Evolutionary conservation across 2,113 vertebrate genomes (phyloP), one percentile per base, ranked within the genome.

Genomic region (Oostethus manadensis): DNA sequence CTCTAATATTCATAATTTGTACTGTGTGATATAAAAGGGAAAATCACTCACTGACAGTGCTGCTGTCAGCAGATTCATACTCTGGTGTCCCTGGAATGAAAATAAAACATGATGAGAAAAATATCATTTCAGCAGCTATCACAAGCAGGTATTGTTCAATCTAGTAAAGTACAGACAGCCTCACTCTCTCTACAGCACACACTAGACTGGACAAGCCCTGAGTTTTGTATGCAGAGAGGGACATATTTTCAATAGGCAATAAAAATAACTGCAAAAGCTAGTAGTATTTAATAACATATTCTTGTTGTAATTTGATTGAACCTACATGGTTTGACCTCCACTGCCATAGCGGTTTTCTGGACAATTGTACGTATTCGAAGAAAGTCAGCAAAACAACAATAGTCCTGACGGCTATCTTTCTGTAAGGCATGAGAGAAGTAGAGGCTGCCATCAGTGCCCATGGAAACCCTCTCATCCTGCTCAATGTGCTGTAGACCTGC

Each of bases 301-400:
- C 22, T 4, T 10, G 46, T 44, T 54, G 29, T 33, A 33, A 33
- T 33, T 5, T 33, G 23, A 48, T 44, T 64, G 48, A 64, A 94
- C 94, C 87, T 89, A 98, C 96, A 88, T 45, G 86, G 86, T 29
- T 87, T 88, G 51, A 98, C 93, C 23, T 77, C 72, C 14, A 98
- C 84, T 0, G 90, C 87, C 92, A 97, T 92, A 3, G 92, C 83
- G 43, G 87, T 89, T 49, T 94, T 97, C 87, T 97, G 96, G 42
- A 93, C 92, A 9, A 98, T 98, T 3, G 91, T 94, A 59, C 95
- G 89, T 74, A 98, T 90, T 38, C 51, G 85, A 4, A 86, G 68
- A 79, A 97, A 98, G 0, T 91, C 84, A 0, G 94, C 96, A 46
- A 90, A 93, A 79, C 96, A 98, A 60, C 92, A 93, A 21, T 98